Percentiles rank a stretch among this genome's conserved stretches.
phyloP scores from a whole-genome alignment of 2,888 invertebrate genomes.

The Lithophane socia region DNA sequence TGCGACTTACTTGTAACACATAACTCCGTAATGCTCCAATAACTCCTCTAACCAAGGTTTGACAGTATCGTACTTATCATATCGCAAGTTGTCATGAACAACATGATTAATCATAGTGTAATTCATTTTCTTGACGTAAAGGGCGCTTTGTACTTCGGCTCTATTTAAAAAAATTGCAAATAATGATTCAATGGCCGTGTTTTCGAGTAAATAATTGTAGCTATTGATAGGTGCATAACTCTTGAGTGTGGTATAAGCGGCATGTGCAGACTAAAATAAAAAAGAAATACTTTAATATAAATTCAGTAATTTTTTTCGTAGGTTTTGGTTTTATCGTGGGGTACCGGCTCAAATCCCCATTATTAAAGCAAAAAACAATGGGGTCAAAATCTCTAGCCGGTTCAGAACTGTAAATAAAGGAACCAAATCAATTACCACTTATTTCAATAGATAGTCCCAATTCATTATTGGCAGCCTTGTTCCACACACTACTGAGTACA shows the following conservation, averaged over 20 bases:
- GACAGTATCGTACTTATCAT: background rate
- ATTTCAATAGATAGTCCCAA: background rate
- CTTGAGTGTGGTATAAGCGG: accelerated
- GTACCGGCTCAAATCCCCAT: too few relatives aligned
- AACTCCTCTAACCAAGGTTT: conserved; percentile 64
- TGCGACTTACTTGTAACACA: conserved; percentile 49
- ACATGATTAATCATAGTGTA: accelerated
- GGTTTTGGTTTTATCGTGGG: too few relatives aligned
- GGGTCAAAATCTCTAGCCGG: background rate
- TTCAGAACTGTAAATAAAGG: background rate
- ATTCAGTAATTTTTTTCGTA: too few relatives aligned
- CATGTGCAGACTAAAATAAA: background rate
- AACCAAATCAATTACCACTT: background rate
- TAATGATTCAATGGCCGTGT: accelerated
- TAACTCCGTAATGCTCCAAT: conserved; percentile 58
- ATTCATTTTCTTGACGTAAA: conserved; percentile 48
- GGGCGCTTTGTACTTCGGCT: conserved; percentile 41
- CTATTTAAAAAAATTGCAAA: conserved; percentile 33
- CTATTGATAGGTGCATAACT: accelerated
- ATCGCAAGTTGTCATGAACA: accelerated
- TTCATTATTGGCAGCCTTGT: too few relatives aligned
- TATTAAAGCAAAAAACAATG: background rate
- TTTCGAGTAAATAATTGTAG: conserved; percentile 28
- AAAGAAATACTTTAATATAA: background rate
- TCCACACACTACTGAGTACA: background rate